phyloP scores from a whole-genome alignment of 2,797 vertebrate species.

The Pipistrellus nathusii region DNA sequence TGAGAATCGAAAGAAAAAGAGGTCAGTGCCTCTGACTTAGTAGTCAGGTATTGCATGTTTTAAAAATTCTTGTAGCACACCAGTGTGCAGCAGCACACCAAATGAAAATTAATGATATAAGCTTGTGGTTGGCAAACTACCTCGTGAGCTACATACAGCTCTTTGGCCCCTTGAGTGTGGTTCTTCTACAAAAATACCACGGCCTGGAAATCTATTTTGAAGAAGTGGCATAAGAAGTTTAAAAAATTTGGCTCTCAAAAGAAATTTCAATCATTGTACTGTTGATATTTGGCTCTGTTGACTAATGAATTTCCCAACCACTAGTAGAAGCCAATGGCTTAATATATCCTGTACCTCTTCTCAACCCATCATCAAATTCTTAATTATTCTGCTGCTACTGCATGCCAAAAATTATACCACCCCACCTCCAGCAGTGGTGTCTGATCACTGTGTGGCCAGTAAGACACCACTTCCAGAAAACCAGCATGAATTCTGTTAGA shows the following conservation, averaged over 20 bases:
- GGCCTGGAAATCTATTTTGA: no score
- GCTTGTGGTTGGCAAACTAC: no score
- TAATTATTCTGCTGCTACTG: background rate
- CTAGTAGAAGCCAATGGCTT: background rate
- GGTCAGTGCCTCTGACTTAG: background rate
- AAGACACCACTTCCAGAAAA: background rate
- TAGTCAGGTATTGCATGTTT: background rate
- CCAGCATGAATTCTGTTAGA: background rate
- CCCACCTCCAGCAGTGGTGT: background rate
- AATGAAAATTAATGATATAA: background rate
- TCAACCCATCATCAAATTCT: background rate
- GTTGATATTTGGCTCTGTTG: no score
- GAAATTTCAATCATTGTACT: no score
- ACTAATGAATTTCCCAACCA: no score
- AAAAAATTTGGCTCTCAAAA: no score
- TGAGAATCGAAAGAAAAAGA: background rate
- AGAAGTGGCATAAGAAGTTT: no score
- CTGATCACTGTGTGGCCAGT: background rate
- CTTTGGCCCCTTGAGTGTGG: no score
- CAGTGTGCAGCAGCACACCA: background rate
- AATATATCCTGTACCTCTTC: background rate
- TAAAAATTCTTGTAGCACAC: background rate
- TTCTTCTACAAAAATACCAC: no score
- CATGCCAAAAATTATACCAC: background rate
- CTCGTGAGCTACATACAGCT: no score